These are phyloP conservation scores for Zaprionus obscuricornis DNA, from an alignment of 2,888 invertebrate genomes.

Conservation along the genomic window DNA sequence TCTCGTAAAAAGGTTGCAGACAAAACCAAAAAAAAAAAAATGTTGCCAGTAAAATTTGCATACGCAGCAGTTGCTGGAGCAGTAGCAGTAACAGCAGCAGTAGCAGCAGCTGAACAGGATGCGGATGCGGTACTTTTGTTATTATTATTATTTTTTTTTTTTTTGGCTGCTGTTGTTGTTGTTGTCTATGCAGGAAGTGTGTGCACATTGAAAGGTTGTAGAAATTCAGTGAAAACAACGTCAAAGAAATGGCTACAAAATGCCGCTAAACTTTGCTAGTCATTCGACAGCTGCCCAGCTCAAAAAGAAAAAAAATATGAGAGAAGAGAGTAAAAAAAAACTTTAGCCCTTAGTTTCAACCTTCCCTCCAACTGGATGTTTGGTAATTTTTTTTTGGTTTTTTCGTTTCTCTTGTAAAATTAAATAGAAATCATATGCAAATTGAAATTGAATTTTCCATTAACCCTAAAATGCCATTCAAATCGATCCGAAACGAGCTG, in stretches of 20 bases:
- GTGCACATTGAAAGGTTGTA: slow-evolving; percentile 57
- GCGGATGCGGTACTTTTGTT: slow-evolving; percentile 55
- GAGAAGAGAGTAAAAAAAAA: slow-evolving; percentile 11
- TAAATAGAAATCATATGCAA: slow-evolving; percentile 78
- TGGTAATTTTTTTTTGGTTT: slow-evolving; percentile 23
- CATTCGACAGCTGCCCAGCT: slow-evolving; percentile 57
- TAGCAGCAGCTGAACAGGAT: slow-evolving; percentile 57
- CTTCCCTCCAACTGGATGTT: slow-evolving; percentile 29
- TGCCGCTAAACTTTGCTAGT: slow-evolving; percentile 60
- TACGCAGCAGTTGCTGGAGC: slow-evolving; percentile 51
- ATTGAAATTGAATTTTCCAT: slow-evolving; percentile 66
- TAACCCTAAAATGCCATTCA: slow-evolving; percentile 49
- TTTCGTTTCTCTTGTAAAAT: slow-evolving; percentile 56
- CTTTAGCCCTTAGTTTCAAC: background rate
- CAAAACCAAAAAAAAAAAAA: slow-evolving; percentile 47
- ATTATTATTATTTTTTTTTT: slow-evolving; percentile 21
- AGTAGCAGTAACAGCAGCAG: slow-evolving; percentile 36
- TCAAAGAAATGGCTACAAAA: slow-evolving; percentile 63
- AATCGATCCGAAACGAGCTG: slow-evolving; percentile 10
- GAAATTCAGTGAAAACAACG: slow-evolving; percentile 44
- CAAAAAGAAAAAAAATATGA: background rate
- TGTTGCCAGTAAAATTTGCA: slow-evolving; percentile 64
- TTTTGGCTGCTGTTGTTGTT: slow-evolving; percentile 32
- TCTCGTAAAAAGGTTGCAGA: slow-evolving; percentile 69
- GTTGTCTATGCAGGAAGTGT: slow-evolving; percentile 77